A percentile compares a stretch with the other conserved stretches of the same genome.
phyloP scores from a whole-genome alignment of 2,797 vertebrate species.

The Amblyraja radiata region DNA sequence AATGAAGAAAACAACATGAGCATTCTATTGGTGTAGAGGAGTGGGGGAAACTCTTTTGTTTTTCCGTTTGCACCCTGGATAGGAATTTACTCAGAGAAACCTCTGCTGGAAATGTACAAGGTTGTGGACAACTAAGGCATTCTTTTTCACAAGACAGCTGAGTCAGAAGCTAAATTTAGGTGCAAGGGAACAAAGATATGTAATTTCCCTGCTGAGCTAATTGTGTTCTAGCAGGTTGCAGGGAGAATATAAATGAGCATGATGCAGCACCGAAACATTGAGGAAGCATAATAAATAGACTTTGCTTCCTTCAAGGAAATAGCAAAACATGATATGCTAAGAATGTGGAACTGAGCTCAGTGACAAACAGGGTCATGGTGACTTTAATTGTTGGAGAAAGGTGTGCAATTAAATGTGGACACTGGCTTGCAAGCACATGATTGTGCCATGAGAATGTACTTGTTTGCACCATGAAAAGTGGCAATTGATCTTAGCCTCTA shows the following conservation, averaged over 20 bases:
- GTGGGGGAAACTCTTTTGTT: neutral
- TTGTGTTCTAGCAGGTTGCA: neutral
- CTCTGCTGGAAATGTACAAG: neutral
- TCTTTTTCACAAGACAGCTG: neutral
- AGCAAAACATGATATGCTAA: neutral
- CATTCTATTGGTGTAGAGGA: neutral
- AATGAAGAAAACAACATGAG: neutral
- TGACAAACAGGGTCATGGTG: neutral
- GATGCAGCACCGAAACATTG: neutral
- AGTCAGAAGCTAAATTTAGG: slow-evolving; percentile 21
- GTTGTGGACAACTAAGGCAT: neutral
- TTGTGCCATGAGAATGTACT: neutral
- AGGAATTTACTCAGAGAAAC: neutral
- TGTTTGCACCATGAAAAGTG: neutral
- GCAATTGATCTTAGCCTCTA: neutral
- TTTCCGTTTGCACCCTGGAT: neutral
- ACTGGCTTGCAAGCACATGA: neutral
- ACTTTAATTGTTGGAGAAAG: neutral
- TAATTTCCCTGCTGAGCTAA: slow-evolving; percentile 22
- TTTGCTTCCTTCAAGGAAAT: slow-evolving; percentile 10
- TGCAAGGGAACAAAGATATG: neutral
- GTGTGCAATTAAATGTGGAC: neutral
- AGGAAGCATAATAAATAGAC: neutral
- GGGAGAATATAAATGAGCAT: slow-evolving; percentile 8
- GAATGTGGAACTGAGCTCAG: neutral